Evolutionary conservation across 2,797 vertebrate genomes (phyloP).

Genomic region (Sphenodon punctatus): DNA sequence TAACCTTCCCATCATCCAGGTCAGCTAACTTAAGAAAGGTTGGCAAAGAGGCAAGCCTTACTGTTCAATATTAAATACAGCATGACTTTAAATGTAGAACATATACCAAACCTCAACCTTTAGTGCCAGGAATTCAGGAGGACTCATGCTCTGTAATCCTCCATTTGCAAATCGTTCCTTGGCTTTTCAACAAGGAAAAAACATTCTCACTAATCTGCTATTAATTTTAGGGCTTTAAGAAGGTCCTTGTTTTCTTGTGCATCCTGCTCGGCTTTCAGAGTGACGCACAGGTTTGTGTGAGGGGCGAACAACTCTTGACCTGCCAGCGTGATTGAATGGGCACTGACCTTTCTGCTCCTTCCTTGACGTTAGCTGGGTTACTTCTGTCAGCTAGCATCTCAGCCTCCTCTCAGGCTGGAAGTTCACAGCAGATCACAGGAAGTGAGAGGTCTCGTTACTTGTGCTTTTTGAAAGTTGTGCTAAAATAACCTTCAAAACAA

Average conservation of each 20-base stretch:
- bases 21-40: too few relatives aligned
- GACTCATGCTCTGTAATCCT: too few relatives aligned
- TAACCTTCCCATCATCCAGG: too few relatives aligned
- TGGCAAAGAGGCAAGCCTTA: too few relatives aligned
- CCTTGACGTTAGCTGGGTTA: background rate
- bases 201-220: rapidly evolving
- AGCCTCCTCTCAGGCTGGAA: background rate
- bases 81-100: too few relatives aligned
- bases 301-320: background rate
- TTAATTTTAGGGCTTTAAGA: rapidly evolving
- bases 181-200: too few relatives aligned
- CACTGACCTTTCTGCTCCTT: background rate
- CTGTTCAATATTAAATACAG: too few relatives aligned
- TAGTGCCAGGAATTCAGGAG: too few relatives aligned
- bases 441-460: background rate
- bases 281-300: background rate
- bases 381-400: rapidly evolving
- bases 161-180: too few relatives aligned
- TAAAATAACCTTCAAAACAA: background rate
- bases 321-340: rapidly evolving
- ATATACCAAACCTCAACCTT: too few relatives aligned
- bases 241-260: rapidly evolving
- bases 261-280: background rate
- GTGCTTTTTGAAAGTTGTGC: background rate
- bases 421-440: background rate